Conservation (phyloP, 2,888 invertebrate species). For the Drosophila flavopinicola region DNA sequence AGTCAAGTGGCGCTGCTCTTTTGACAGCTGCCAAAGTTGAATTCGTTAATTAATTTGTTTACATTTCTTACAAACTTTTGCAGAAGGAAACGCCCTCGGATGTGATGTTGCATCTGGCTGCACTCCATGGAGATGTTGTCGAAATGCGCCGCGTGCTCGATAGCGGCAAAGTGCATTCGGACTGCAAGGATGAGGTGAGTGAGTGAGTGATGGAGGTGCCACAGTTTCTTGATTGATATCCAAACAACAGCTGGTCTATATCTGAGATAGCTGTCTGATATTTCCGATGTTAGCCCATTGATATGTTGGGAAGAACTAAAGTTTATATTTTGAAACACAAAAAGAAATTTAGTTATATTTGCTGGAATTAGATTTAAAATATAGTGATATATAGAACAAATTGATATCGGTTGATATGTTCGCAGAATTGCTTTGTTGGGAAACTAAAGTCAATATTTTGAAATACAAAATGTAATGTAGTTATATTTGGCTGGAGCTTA, state of each 20-base stretch:
- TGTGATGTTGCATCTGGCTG: conserved; percentile 95
- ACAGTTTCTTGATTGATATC: not conserved
- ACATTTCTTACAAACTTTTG: conserved; percentile 66
- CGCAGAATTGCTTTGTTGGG: no score
- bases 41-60: conserved; percentile 49
- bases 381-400: no score
- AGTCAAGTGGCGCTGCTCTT: conserved; percentile 30
- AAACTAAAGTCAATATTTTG: no score
- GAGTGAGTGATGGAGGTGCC: not conserved
- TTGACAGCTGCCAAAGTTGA: conserved; percentile 49
- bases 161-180: conserved; percentile 97
- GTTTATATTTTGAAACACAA: no score
- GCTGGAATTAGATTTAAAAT: no score
- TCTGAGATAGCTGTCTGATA: no score
- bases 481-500: no score
- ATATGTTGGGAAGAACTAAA: no score
- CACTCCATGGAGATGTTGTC: conserved; percentile 92
- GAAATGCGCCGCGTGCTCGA: conserved; percentile 92
- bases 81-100: conserved; percentile 97
- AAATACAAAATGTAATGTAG: no score
- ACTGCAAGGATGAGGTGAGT: conserved; percentile 95
- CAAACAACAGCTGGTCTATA: not conserved
- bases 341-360: no score
- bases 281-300: no score
- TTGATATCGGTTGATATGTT: no score